Base-by-base conservation (phyloP, 1,140 invertebrate species). In the Drosophila pallidifrons region DNA sequence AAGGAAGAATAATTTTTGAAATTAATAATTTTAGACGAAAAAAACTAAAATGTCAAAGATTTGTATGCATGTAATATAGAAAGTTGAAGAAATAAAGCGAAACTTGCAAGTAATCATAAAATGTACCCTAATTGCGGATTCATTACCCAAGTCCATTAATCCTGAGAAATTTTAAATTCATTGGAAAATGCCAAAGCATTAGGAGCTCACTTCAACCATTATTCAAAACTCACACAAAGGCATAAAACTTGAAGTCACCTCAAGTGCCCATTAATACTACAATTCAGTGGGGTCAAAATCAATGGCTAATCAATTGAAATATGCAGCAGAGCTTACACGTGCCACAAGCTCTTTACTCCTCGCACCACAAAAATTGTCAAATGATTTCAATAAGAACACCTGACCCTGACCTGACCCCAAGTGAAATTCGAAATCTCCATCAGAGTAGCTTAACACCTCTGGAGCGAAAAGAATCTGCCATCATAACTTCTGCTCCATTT, bases 401-500 rank as follows among this genome's bases (percentile, higher is more conserved):
- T 71, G 69, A 72, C 30, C 11, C 30, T 35, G 30, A 54, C 11
- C 51, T 32, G 28, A 54, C 60, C 46, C 51, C 5, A 43, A 45
- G 46, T 10, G n/a, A 58, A 52, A 8, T 38, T 38, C 32, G 6
- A 55, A 77, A 88, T 88, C 75, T 82, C 67, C 65, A 79, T 79
- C 76, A 70, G 20, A 25, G 66, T 69, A 83, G 76, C 80, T 88
- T 86, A 87, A 88, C 82, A 88, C 80, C 80, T 79, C 51, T 16
- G 72, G 77, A 61, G 25, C 25, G 35, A 5, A 30, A 25, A 57
- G 38, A 64, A 51, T 35, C 43, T 49, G n/a, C 38, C 71, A 30
- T 66, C 54, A 79, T 80, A 87, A 61, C 63, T 87, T 87, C 83
- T 88, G 80, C 76, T 74, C 82, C 83, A 87, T 87, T 87, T 87